Evolutionary conservation across 2,797 vertebrate genomes (phyloP).

Genomic region (Eulemur albifrons): DNA sequence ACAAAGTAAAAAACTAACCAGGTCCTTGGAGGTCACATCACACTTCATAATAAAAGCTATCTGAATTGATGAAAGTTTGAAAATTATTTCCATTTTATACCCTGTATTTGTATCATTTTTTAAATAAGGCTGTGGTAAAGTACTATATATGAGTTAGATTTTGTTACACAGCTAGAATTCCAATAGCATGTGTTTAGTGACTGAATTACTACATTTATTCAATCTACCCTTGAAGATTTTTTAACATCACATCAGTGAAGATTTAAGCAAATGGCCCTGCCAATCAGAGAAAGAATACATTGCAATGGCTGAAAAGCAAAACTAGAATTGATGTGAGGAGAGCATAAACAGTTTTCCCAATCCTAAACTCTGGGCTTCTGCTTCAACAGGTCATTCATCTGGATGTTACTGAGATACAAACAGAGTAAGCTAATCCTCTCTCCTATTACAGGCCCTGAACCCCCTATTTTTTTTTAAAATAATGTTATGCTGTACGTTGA

Average conservation of each 20-base stretch:
- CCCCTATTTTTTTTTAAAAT: background rate
- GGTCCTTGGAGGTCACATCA: background rate
- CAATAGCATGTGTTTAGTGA: background rate
- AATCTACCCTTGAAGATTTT: background rate
- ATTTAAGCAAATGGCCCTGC: background rate
- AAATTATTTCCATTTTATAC: constrained; percentile 22
- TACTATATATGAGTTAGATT: background rate
- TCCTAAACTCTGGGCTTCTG: background rate
- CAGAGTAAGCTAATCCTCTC: background rate
- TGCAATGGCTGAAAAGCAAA: constrained; percentile 17
- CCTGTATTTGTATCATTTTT: background rate
- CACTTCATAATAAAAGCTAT: background rate
- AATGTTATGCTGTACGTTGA: background rate
- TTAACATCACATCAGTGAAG: background rate
- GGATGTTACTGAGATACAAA: background rate
- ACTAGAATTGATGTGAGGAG: background rate
- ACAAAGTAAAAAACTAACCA: background rate
- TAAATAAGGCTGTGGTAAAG: background rate
- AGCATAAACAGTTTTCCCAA: background rate
- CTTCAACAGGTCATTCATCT: background rate
- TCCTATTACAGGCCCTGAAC: background rate
- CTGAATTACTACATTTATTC: background rate
- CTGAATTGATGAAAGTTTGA: background rate
- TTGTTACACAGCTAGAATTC: background rate
- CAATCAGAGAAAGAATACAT: constrained; percentile 24